Evolutionary conservation across 2,888 invertebrate genomes (phyloP).

Genomic region (Cartodere bifasciata): DNA sequence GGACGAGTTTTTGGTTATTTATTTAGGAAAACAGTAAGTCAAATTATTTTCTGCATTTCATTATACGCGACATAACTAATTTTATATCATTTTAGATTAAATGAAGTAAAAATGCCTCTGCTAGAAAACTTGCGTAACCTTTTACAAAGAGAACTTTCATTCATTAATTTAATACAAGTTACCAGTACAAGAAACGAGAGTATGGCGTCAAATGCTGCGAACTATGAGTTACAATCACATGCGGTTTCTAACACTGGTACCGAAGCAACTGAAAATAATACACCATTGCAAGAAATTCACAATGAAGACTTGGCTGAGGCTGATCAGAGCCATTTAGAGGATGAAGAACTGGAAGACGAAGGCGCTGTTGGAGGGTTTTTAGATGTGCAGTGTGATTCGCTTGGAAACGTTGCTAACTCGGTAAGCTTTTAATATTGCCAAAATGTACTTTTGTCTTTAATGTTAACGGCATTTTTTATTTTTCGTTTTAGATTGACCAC

Average conservation of each 20-base stretch:
- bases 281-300: constrained; percentile 38
- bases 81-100: constrained; percentile 20
- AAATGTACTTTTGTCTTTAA: too few relatives aligned
- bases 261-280: constrained; percentile 4
- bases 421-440: too few relatives aligned
- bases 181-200: constrained; percentile 22
- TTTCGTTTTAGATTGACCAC: too few relatives aligned
- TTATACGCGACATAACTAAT: not conserved
- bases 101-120: constrained; percentile 25
- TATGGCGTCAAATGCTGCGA: constrained; percentile 3
- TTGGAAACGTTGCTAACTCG: too few relatives aligned
- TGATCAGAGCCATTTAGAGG: constrained; percentile 54
- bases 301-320: constrained; percentile 72
- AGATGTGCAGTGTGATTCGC: too few relatives aligned
- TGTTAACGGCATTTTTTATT: too few relatives aligned
- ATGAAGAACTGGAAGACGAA: constrained; percentile 26
- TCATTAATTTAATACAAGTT: constrained; percentile 28
- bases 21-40: constrained; percentile 35
- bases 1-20: constrained; percentile 33
- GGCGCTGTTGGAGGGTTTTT: constrained; percentile 33
- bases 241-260: constrained; percentile 1
- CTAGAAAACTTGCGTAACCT: constrained; percentile 27
- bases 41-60: not conserved
- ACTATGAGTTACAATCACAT: constrained; percentile 10
- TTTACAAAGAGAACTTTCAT: constrained; percentile 27